Evolutionary conservation across 2,797 vertebrate genomes (phyloP), one percentile per base, ranked within the genome.

Genomic region (Cossypha caffra): DNA sequence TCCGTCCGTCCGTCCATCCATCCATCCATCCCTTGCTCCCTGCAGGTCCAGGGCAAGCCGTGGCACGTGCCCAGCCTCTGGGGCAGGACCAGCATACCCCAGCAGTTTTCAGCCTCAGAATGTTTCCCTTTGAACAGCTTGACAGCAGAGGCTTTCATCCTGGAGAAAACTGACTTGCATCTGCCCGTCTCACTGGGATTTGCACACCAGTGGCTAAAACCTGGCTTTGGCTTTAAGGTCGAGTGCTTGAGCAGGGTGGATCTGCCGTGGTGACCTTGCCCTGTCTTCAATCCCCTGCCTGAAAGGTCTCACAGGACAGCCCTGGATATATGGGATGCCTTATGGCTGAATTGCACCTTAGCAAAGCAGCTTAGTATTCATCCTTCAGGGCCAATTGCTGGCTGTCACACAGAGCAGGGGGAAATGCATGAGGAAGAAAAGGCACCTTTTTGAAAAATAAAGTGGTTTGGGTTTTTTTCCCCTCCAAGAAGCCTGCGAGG

Each of bases 291-390:
- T 55, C n/a, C 61, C 10, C 62, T 33, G 57, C 71, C 50, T 67
- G 67, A 48, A 74, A 85, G 61, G 66, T 89, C 78, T 47, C 77
- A 40, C 45, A 79, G 59, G 74, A 63, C 80, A 77, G 68, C 57
- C 61, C 68, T 3, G 1, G 54, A 58, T 85, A 47, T 7, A 43
- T 0, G 4, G 50, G 47, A 74, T 52, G 35, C 62, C 78, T 89
- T n/a, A 72, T 2, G 81, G 54, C 64, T 57, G 74, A 92, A 79
- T 13, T 71, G 86, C 45, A 95, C 81, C 86, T 82, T 67, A 72
- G 77, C 86, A 92, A 93, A 92, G 68, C 64, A 83, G 61, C 68
- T 94, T 86, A 63, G 64, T 38, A 80, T 89, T 95, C 92, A 72
- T 58, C 89, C 89, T 87, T 47, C 10, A 0, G 82, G 82, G 43